A percentile compares a stretch with the other conserved stretches of the same genome.
Evolutionary conservation across 2,888 invertebrate genomes (phyloP).

Genomic region (Aphidius colemani): DNA sequence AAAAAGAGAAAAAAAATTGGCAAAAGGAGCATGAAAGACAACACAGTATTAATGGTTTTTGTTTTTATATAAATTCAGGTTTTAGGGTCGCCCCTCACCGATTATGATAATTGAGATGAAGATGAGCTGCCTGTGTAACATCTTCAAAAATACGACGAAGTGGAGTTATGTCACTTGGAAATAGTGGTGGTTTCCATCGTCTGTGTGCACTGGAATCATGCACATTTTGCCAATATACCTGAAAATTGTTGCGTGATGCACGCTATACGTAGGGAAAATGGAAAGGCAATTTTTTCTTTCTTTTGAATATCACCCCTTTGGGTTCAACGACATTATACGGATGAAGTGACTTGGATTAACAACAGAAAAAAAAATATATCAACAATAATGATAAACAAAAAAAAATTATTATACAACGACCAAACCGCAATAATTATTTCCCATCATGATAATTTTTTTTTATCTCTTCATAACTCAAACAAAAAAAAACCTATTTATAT

Average conservation of each 20-base stretch:
- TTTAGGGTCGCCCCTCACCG: constrained; percentile 44
- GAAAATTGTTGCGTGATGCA: constrained; percentile 28
- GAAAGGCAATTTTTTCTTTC: background rate
- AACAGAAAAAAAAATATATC: too few relatives aligned
- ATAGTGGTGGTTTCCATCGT: constrained; percentile 83
- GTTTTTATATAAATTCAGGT: background rate
- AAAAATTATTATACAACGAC: constrained; percentile 2
- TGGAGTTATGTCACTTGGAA: constrained; percentile 78
- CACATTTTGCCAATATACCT: constrained; percentile 32
- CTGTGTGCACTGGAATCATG: constrained; percentile 70
- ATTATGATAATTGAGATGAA: constrained; percentile 47
- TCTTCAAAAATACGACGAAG: constrained; percentile 79
- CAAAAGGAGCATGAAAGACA: background rate
- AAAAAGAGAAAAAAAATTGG: too few relatives aligned
- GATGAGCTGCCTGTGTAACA: constrained; percentile 63
- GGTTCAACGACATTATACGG: too few relatives aligned
- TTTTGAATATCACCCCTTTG: too few relatives aligned
- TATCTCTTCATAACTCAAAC: background rate
- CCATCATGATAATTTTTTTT: background rate
- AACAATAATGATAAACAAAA: too few relatives aligned
- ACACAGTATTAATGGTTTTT: constrained; percentile 17
- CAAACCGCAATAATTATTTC: background rate
- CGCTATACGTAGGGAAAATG: constrained; percentile 10
- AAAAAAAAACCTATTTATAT: background rate
- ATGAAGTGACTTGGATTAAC: too few relatives aligned